phyloP scores from a whole-genome alignment of 2,888 invertebrate genomes.

The Anagyrus pseudococci region DNA sequence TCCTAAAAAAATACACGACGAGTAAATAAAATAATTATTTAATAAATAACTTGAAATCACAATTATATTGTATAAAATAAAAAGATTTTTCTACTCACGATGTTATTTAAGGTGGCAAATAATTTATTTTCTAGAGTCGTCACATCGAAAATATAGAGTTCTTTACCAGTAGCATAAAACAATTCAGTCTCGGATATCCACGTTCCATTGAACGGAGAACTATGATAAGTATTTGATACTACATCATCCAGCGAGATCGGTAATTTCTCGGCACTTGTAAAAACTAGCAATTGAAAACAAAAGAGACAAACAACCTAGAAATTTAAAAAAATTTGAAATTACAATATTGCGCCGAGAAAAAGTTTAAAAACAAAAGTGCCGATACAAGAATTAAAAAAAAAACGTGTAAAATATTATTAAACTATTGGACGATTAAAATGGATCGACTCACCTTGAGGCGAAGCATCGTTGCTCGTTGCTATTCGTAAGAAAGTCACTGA shows the following conservation, averaged over 20 bases:
- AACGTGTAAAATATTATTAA: too few species aligned
- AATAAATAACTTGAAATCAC: too few species aligned
- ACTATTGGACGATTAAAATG: too few species aligned
- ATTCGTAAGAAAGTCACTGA: too few species aligned
- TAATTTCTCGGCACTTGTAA: not conserved
- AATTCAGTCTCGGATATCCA: constrained; percentile 62
- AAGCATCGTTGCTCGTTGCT: too few species aligned
- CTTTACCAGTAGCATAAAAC: constrained; percentile 47
- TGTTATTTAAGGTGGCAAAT: constrained; percentile 36
- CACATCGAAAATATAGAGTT: constrained; percentile 52
- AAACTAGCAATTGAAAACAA: constrained; percentile 16
- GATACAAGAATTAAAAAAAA: too few species aligned
- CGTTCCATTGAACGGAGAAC: constrained; percentile 60
- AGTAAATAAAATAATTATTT: not conserved
- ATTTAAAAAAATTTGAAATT: too few species aligned
- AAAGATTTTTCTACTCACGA: constrained; percentile 33
- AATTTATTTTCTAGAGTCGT: constrained; percentile 42
- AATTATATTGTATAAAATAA: too few species aligned
- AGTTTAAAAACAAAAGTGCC: too few species aligned
- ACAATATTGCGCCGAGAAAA: too few species aligned
- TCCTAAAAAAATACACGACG: constrained; percentile 9
- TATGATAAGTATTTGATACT: constrained; percentile 35
- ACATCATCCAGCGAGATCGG: constrained; percentile 26
- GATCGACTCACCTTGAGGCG: too few species aligned
- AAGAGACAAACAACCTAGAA: constrained; percentile 19